A percentile compares a stretch with the other conserved stretches of the same genome.
Evolutionary conservation across 2,113 vertebrate genomes (phyloP).

Genomic region (Equus przewalskii): DNA sequence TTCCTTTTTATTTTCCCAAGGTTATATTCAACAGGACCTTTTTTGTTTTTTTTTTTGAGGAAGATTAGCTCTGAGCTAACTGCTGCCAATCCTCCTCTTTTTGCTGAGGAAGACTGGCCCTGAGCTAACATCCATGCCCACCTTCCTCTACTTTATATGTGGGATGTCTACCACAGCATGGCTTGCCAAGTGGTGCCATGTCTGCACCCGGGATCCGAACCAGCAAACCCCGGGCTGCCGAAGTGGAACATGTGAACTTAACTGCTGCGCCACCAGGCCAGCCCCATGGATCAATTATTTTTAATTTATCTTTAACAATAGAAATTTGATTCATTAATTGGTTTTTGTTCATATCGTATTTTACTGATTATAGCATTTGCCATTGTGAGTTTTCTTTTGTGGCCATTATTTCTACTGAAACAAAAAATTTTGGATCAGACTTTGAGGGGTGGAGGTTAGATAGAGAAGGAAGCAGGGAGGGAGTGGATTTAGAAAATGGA

Average conservation of each 20-base stretch:
- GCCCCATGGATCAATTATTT: not conserved
- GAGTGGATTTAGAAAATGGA: not conserved
- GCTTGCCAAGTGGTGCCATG: too few relatives aligned
- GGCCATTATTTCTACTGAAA: slow-evolving; percentile 13
- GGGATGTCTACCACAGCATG: too few relatives aligned
- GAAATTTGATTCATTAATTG: slow-evolving; percentile 22
- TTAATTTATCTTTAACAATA: not conserved
- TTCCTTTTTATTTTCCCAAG: not conserved
- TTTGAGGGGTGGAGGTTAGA: not conserved
- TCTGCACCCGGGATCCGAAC: too few relatives aligned
- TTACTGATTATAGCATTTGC: not conserved
- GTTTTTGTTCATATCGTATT: not conserved
- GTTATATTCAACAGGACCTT: not conserved
- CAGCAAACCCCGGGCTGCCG: too few relatives aligned
- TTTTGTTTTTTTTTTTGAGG: not conserved
- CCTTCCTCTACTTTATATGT: too few relatives aligned
- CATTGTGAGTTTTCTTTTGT: slow-evolving; percentile 15
- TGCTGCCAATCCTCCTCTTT: too few relatives aligned
- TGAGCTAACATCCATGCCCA: too few relatives aligned
- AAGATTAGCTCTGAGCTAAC: too few relatives aligned
- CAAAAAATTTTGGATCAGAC: not conserved
- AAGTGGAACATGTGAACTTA: too few relatives aligned
- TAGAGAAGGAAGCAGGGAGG: not conserved
- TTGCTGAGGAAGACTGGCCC: too few relatives aligned
- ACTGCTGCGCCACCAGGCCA: too few relatives aligned